phyloP scores from a whole-genome alignment of 2,797 vertebrate species.

The Leuciscus waleckii region DNA sequence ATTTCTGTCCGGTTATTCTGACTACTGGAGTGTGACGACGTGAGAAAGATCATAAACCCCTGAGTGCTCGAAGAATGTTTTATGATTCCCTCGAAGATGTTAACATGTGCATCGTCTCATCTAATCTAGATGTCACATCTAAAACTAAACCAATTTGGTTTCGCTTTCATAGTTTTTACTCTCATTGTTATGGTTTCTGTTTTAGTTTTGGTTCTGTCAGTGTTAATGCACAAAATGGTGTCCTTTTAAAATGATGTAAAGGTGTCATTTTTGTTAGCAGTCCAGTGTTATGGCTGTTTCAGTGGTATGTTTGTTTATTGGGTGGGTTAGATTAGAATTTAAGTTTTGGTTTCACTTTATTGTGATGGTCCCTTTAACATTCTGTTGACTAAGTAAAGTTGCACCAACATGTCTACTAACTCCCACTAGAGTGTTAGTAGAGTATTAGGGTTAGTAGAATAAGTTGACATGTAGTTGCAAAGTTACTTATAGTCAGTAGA shows the following conservation, averaged over 20 bases:
- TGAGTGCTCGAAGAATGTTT: neutral
- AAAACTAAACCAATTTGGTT: neutral
- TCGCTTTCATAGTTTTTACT: neutral
- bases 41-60: conserved; percentile 5
- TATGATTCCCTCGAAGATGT: neutral
- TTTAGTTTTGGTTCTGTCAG: neutral
- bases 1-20: neutral
- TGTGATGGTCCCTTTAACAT: too few species aligned
- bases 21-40: neutral
- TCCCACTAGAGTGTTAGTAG: too few species aligned
- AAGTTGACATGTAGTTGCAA: too few species aligned
- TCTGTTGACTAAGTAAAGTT: too few species aligned
- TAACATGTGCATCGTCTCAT: too few species aligned
- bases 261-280: neutral
- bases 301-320: neutral
- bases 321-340: neutral
- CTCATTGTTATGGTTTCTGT: neutral
- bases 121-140: too few species aligned
- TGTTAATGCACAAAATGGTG: neutral
- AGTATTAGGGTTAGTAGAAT: too few species aligned
- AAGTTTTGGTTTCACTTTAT: too few species aligned
- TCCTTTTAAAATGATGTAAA: neutral
- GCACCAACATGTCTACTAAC: too few species aligned
- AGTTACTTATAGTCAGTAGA: too few species aligned
- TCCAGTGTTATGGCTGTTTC: neutral